Percentiles rank a stretch among this genome's conserved stretches.
Evolutionary conservation across 2,797 vertebrate genomes (phyloP).

Genomic region (Novumbra hubbsi): DNA sequence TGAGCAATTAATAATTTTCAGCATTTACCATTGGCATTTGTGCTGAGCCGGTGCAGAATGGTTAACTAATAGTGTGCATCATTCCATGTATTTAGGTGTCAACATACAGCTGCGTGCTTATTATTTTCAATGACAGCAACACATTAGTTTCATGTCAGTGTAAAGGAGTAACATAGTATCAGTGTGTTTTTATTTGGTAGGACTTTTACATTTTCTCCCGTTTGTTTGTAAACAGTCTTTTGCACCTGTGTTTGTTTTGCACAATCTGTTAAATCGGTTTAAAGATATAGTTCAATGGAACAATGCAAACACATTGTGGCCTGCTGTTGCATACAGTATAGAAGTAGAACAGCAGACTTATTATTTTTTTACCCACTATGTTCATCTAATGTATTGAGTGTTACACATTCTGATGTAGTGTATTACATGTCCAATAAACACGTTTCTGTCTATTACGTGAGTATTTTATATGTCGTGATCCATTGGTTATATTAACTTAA

Average conservation of each 20-base stretch:
- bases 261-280: not conserved
- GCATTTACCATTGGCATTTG: not conserved
- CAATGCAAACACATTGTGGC: not conserved
- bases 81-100: not conserved
- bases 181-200: not conserved
- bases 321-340: not conserved
- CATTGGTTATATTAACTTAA: not conserved
- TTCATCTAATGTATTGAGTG: not conserved
- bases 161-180: not conserved
- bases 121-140: not conserved
- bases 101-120: not conserved
- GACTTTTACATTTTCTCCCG: not conserved
- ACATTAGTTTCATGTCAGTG: not conserved
- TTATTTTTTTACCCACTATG: not conserved
- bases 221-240: not conserved
- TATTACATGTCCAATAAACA: not conserved
- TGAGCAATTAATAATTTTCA: not conserved
- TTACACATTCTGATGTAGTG: not conserved
- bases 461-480: not conserved
- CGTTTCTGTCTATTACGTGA: not conserved
- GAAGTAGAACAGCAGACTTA: not conserved
- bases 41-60: slow-evolving; percentile 1
- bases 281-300: not conserved
- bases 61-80: not conserved
- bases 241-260: not conserved